Base-by-base conservation (phyloP, 2,888 invertebrate species). In the Sarcophaga subvicina region DNA sequence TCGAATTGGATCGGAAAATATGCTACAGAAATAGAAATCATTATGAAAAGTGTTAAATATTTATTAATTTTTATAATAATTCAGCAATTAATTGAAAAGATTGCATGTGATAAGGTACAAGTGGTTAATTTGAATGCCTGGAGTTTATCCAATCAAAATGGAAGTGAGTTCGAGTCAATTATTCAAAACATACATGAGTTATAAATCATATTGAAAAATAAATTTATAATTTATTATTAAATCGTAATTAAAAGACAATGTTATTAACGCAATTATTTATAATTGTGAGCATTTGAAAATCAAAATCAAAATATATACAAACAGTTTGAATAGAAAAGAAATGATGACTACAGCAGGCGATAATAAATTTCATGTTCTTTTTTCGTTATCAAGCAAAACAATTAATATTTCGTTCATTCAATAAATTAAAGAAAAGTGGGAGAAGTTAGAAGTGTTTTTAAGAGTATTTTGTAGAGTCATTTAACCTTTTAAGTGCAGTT, bases 51-150 rank as follows among this genome's bases (percentile, higher is more conserved):
- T 60, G 8, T 66, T 1, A 59, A 47, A 77, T 47, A 12, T 5
- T 47, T 64, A 1, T 20, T 73, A 27, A 6, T 78, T 60, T 69
- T 77, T 14, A 3, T 73, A n/a, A 59, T 67, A 75, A 71, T 86
- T 54, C 3, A 79, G 8, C 20, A 60, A 60, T 59, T 78, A 67
- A 49, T 12, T 3, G 22, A n/a, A 5, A 20, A 37, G 11, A 71
- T 73, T 59, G 25, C 60, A 25, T 22, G 85, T 64, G 91, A 89
- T 54, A 88, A 88, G 71, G 89, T 92, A 20, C 88, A 88, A 49
- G 89, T 90, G 17, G 85, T 91, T 20, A 91, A 91, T 77, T 84
- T 93, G 59, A 88, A 88, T 59, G 90, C 76, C 11, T 93, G 93
- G 93, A 89, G 85, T 11, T 84, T 93, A 66, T 77, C 77, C 27